Base-by-base conservation (phyloP, 2,888 invertebrate species). In the Alviniconcha strummeri region DNA sequence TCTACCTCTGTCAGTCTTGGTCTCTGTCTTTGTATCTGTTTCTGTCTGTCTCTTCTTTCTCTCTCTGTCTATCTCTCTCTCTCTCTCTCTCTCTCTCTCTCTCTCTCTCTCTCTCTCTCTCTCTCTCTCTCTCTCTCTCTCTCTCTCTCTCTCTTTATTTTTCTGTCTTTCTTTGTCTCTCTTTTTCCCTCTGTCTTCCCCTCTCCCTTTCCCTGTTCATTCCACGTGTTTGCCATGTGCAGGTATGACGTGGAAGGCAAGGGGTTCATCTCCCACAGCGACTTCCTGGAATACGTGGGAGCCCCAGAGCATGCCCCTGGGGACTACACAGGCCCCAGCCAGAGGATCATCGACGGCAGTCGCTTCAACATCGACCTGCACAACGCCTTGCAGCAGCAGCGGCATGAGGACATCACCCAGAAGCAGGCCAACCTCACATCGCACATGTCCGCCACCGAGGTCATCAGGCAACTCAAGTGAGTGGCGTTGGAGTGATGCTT, bases 401-500 rank as follows among this genome's bases (percentile, higher is more conserved):
- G 89, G 82, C 93, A 93, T 52, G 91, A 92, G 85, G 86, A 90
- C 79, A 91, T 92, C 84, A 91, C 92, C 8, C 86, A 86, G 80
- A 90, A 91, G 80, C 92, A 93, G 87, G 92, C 92, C 55, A 87
- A 90, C 81, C 85, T 88, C 64, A 87, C 89, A 4, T 86, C 86
- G 8, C 88, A 87, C 82, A 89, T 93, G 90, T 86, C 90, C 7
- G 90, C 90, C 4, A 89, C 89, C 54, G 86, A 90, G 77, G 89
- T 93, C 19, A 90, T 90, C 56, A 88, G 89, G 82, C 89, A 90
- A 81, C 88, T 93, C 17, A 91, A 90, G 93, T 93, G 80, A 85
- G 80, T 69, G 55, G 13, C 6, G 17, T 8, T 71, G 8, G 54
- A 3, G 11, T 19, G n/a, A 17, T 13, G 13, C n/a, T 6, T 4